Base-by-base conservation (phyloP, 2,113 vertebrate species). In the Callaeas wilsoni region DNA sequence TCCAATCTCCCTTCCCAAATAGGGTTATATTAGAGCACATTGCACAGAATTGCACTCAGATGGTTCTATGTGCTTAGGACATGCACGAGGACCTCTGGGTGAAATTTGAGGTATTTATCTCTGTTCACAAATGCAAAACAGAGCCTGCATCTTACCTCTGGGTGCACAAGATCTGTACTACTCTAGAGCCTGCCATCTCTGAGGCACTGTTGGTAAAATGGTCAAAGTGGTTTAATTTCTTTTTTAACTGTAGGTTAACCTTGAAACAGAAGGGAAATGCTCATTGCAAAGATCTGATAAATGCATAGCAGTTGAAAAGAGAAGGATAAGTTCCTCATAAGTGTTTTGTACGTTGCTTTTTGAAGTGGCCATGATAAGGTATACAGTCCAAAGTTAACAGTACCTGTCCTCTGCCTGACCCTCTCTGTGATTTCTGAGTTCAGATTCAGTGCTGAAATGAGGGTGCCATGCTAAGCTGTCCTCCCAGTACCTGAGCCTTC, bases 401-500 rank as follows among this genome's bases (percentile, higher is more conserved):
- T 39, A 33, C 12, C 16, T 32, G 6, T 32, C 13, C 19, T 50
- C n/a, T 75, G 2, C 8, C 15, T 55, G 53, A 53, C 4, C 4
- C 16, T 23, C 12, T 44, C 33, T 25, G 22, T 2, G 2, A 9
- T 49, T 17, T 69, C 39, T 16, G 21, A 10, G 17, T 41, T 62
- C 2, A n/a, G n/a, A n/a, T n/a, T n/a, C 41, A 27, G 20, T 30
- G 30, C 9, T 68, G 68, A 50, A 87, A 27, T 0, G 1, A 2
- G 7, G 8, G 35, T 3, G 2, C 4, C 17, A 32, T 2, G 6
- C 16, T 29, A 27, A 41, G 12, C 10, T 4, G 1, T 32, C 3
- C 13, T 30, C 5, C 7, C 13, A 20, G 13, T 8, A 4, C 15
- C 4, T 46, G 5, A 71, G 20, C 11, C 14, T 9, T 44, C 4